Percentiles rank a stretch among this genome's conserved stretches.
Conservation (phyloP, 1,140 invertebrate species). For the Asbolus verrucosus region DNA sequence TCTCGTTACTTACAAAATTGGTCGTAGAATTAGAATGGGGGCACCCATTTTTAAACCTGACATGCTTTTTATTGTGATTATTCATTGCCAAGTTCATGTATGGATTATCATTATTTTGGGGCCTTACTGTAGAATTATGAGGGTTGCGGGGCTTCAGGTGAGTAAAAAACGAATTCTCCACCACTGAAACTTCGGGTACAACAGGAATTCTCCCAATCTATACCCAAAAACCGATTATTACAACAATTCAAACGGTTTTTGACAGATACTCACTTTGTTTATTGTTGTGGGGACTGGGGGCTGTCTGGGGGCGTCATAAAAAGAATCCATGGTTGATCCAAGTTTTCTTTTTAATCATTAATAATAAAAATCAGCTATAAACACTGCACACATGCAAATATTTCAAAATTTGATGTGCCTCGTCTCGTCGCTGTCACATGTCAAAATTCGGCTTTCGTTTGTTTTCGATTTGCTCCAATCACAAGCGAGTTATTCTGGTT, state of each 20-base stretch:
- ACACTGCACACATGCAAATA: no score
- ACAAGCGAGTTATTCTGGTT: no score
- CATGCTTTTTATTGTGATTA: constrained; percentile 47
- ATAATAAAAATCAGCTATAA: no score
- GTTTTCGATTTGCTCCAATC: no score
- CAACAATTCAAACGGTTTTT: constrained; percentile 46
- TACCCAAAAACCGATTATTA: constrained; percentile 38
- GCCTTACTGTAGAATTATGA: neutral
- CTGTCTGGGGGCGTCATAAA: constrained; percentile 59
- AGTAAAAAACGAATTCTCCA: constrained; percentile 25
- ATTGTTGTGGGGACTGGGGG: constrained; percentile 53
- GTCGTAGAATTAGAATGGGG: no score
- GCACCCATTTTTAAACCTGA: constrained; percentile 10
- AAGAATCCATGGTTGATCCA: constrained; percentile 61
- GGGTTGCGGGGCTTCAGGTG: constrained; percentile 6
- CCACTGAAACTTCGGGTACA: constrained; percentile 61
- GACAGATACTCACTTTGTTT: constrained; percentile 53
- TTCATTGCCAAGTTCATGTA: constrained; percentile 55
- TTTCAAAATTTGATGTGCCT: no score
- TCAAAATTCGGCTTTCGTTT: no score
- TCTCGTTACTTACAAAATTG: neutral
- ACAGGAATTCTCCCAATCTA: constrained; percentile 52
- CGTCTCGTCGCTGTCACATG: no score
- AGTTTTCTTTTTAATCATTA: no score
- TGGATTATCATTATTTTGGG: constrained; percentile 45